Conservation (phyloP, 2,113 vertebrate genomes). For the Vidua macroura region DNA sequence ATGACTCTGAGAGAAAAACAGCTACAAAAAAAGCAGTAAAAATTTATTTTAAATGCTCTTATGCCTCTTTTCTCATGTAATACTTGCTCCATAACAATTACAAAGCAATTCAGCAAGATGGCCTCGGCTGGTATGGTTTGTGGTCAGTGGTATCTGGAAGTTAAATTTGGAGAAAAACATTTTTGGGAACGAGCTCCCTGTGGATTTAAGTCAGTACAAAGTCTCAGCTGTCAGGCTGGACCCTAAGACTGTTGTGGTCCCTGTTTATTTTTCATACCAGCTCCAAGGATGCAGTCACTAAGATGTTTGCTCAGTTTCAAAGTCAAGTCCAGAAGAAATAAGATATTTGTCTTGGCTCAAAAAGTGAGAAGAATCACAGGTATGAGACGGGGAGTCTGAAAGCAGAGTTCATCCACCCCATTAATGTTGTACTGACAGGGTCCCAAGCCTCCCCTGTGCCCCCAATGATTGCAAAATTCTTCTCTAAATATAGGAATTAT, state of each 20-base stretch:
- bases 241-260: not conserved
- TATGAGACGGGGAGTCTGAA: not conserved
- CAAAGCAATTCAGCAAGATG: not conserved
- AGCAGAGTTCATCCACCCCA: not conserved
- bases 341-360: not conserved
- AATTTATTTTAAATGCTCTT: not conserved
- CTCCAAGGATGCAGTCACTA: not conserved
- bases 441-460: not conserved
- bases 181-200: not conserved
- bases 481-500: not conserved
- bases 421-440: not conserved
- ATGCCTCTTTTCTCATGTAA: not conserved
- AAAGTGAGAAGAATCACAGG: not conserved
- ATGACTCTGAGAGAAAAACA: not conserved
- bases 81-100: not conserved
- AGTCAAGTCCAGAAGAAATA: not conserved
- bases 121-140: not conserved
- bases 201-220: not conserved
- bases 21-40: not conserved
- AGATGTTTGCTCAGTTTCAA: not conserved
- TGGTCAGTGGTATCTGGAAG: not conserved
- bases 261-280: not conserved
- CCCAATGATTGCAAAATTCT: not conserved
- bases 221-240: not conserved
- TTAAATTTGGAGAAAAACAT: conserved; percentile 24